Evolutionary conservation across 2,888 invertebrate species (phyloP), one percentile per base, ranked within the genome.

Genomic region (Pantelozetes paolii): DNA sequence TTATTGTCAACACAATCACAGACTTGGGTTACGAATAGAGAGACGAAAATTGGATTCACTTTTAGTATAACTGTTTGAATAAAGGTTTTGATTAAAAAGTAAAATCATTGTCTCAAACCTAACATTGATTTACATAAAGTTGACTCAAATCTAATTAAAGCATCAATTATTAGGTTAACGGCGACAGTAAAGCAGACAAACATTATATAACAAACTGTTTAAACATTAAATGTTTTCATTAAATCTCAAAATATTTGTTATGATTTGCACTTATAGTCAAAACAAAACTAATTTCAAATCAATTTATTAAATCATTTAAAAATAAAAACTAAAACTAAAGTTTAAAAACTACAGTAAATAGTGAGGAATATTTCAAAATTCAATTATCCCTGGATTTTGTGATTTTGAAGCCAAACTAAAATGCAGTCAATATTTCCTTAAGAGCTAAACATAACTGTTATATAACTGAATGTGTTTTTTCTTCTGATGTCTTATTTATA

Each of bases 71-170:
- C 36, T 36, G 36, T 11, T 8, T 36, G 36, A 36, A 11, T 36
- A 36, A 8, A 36, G 36, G 36, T 11, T 36, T 36, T 36, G 36
- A 11, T 8, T 5, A 11, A 36, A 57, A 28, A 23, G 6, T 8
- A 23, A 57, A 57, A 23, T 15, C 23, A 57, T 57, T 57, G n/a
- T n/a, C n/a, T 57, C 23, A 57, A 23, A 57, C 57, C 15, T 5
- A 26, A 57, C 50, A 57, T 57, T 57, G 57, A 57, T 57, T 57
- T 57, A 57, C 57, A 57, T 57, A 57, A 26, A 57, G 15, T 5
- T 57, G 20, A 26, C 3, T 28, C 8, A 57, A 57, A 57, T 57
- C 57, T 57, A 57, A 57, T 57, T 57, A 57, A 57, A 57, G 6
- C 57, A 23, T 57, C 26, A 26, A 57, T 57, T 57, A 57, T 57